Conservation (phyloP, 2,797 vertebrate species). For the Muraenolepis orangiensis region DNA sequence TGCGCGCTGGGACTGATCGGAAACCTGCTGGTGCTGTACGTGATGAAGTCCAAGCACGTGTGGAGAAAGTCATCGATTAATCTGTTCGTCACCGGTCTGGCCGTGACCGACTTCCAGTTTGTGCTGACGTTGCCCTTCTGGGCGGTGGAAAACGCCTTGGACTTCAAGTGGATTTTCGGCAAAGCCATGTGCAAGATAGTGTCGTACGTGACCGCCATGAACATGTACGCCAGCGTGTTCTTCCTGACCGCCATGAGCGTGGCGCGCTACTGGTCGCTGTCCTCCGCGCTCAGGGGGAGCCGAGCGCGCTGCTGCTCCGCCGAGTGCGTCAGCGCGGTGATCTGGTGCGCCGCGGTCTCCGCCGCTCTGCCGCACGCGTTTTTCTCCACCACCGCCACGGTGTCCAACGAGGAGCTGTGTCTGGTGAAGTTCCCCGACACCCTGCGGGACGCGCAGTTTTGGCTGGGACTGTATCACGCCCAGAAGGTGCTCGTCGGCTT, state of each 20-base stretch:
- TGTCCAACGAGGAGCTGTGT: conserved; percentile 87
- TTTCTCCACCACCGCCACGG: conserved; percentile 85
- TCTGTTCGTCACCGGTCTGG: conserved; percentile 90
- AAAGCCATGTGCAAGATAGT: conserved; percentile 94
- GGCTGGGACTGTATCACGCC: conserved; percentile 89
- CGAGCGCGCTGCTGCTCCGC: conserved; percentile 60
- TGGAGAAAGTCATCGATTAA: conserved; percentile 95
- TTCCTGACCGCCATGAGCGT: conserved; percentile 96
- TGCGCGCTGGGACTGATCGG: conserved; percentile 89
- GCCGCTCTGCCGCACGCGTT: conserved; percentile 87
- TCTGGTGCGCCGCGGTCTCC: conserved; percentile 82
- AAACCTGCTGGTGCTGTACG: conserved; percentile 88
- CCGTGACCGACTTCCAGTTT: conserved; percentile 93
- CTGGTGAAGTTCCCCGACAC: conserved; percentile 85
- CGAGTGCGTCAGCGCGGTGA: conserved; percentile 73
- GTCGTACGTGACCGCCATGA: conserved; percentile 89
- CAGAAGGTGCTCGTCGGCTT: conserved; percentile 94
- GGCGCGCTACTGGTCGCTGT: conserved; percentile 85
- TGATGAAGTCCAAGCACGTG: conserved; percentile 87
- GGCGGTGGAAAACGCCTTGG: conserved; percentile 93
- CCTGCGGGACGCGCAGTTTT: conserved; percentile 80
- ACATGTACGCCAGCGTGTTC: conserved; percentile 98
- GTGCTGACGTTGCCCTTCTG: conserved; percentile 93
- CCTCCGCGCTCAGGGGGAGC: conserved; percentile 75
- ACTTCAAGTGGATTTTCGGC: conserved; percentile 93